These are phyloP conservation scores for Desmophyllum pertusum DNA, from an alignment of 92 coral and sea anemone genomes.

Conservation along the genomic window DNA sequence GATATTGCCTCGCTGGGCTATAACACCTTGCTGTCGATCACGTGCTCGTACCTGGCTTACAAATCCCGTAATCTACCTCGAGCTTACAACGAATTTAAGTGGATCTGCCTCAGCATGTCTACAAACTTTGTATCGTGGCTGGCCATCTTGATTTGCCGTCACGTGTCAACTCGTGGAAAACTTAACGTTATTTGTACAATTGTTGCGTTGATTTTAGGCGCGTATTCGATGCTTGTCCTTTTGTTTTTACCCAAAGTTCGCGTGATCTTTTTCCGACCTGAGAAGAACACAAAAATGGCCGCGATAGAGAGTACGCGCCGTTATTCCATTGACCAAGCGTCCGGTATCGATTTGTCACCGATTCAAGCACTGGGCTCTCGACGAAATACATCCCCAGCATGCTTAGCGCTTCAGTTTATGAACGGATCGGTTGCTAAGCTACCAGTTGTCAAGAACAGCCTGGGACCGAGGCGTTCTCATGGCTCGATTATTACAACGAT, in stretches of 20 bases:
- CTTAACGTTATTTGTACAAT: constrained; percentile 58
- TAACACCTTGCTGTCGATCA: constrained; percentile 69
- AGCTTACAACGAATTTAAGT: constrained; percentile 85
- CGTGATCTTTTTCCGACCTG: constrained; percentile 89
- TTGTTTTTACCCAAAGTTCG: constrained; percentile 87
- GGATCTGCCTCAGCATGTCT: constrained; percentile 85
- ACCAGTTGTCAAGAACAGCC: background rate
- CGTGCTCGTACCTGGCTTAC: constrained; percentile 82
- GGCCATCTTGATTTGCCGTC: constrained; percentile 61
- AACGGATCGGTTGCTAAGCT: constrained; percentile 19
- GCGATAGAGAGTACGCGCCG: constrained; percentile 84
- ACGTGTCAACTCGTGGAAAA: constrained; percentile 54
- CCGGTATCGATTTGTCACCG: constrained; percentile 50
- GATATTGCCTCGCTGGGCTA: constrained; percentile 78
- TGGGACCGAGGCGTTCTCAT: constrained; percentile 32
- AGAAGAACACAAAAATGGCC: constrained; percentile 85
- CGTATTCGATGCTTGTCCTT: constrained; percentile 77
- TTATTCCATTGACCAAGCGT: constrained; percentile 81
- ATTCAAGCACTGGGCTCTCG: background rate
- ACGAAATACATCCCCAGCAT: constrained; percentile 25
- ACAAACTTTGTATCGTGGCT: constrained; percentile 76
- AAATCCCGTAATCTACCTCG: constrained; percentile 85
- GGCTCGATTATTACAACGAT: constrained; percentile 35
- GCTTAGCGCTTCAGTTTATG: constrained; percentile 30
- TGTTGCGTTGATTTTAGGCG: constrained; percentile 71